phyloP scores from a whole-genome alignment of 2,888 invertebrate species.

The Eustalomyia histrio region DNA sequence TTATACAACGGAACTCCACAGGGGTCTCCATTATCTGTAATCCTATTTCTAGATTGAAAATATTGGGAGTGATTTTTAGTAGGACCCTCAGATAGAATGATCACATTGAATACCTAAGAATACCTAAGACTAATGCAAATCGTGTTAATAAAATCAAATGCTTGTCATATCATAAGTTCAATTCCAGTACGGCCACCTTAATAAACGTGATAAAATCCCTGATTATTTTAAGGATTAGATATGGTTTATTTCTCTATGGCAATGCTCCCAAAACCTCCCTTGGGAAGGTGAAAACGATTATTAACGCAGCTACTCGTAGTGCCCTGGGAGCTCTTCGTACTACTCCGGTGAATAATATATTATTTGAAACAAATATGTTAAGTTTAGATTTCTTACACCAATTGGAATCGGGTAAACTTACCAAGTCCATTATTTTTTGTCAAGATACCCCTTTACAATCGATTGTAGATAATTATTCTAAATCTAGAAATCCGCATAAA shows the following conservation, averaged over 20 bases:
- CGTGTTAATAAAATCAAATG: slow-evolving; percentile 58
- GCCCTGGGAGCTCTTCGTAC: slow-evolving; percentile 30
- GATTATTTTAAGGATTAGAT: slow-evolving; percentile 44
- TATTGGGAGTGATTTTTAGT: slow-evolving; percentile 59
- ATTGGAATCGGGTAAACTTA: no score
- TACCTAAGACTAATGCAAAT: slow-evolving; percentile 20
- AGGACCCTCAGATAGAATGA: slow-evolving; percentile 61
- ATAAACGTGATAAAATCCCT: slow-evolving; percentile 28
- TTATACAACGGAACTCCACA: no score
- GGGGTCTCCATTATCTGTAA: no score
- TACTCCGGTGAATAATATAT: no score
- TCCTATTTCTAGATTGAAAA: slow-evolving; percentile 34
- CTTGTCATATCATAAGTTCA: slow-evolving; percentile 22
- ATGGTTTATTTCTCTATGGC: slow-evolving; percentile 37
- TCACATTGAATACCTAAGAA: slow-evolving; percentile 54
- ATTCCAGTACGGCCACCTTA: no score
- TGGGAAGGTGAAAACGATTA: slow-evolving; percentile 33
- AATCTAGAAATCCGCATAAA: no score
- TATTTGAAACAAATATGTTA: no score
- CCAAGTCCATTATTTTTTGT: no score
- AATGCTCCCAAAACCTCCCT: slow-evolving; percentile 5
- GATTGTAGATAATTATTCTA: no score
- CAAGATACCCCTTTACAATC: no score
- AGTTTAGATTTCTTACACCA: no score
- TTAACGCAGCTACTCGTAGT: slow-evolving; percentile 23